Evolutionary conservation across 2,113 vertebrate species (phyloP).

Genomic region (Rhineura floridana): DNA sequence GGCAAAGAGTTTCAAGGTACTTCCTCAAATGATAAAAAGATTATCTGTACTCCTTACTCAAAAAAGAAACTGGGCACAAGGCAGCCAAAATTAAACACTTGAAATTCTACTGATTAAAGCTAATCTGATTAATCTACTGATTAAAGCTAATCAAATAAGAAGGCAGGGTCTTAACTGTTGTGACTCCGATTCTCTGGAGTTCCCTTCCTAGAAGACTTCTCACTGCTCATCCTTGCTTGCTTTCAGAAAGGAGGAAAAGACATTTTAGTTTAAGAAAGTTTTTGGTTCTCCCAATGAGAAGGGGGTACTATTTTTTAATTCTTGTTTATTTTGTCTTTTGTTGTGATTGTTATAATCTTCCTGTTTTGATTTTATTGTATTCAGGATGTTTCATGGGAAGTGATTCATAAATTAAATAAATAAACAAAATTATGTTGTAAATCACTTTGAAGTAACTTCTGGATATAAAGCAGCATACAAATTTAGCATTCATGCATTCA

Average conservation of each 20-base stretch:
- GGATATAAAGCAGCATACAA: not conserved
- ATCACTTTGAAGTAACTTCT: not conserved
- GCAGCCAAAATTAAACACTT: not conserved
- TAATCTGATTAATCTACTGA: no score
- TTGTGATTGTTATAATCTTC: not conserved
- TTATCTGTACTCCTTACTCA: not conserved
- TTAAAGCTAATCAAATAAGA: not conserved
- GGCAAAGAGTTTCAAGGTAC: not conserved
- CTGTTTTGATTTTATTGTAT: not conserved
- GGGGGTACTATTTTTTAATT: not conserved
- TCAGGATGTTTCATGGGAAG: no score
- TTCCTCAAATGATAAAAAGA: not conserved
- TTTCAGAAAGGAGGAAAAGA: not conserved
- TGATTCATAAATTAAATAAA: no score
- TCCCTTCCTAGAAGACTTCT: not conserved
- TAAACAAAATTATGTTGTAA: not conserved
- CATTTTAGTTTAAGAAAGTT: fast-evolving
- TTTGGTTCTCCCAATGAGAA: not conserved
- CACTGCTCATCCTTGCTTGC: not conserved
- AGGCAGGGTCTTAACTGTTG: not conserved
- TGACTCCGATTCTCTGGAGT: not conserved
- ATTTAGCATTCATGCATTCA: no score
- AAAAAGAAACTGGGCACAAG: not conserved
- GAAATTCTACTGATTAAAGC: no score
- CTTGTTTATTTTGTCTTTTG: not conserved